phyloP scores from a whole-genome alignment of 2,797 vertebrate genomes.

The Anisognathus igniventris region DNA sequence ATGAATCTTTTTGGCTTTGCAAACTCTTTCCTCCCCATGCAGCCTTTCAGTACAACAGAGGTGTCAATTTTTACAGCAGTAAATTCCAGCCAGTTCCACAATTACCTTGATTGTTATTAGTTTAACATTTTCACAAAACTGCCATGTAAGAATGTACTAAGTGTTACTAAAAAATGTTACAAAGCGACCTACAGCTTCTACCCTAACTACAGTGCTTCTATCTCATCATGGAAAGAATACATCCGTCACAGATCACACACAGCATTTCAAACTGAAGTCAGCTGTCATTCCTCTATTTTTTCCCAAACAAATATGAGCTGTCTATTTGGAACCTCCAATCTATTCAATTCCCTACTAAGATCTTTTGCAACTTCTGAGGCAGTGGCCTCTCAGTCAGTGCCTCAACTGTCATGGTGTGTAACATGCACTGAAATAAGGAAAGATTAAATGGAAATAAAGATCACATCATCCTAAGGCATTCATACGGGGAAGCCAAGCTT shows the following conservation, averaged over 20 bases:
- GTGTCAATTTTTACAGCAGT: neutral
- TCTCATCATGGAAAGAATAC: neutral
- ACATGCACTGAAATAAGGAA: neutral
- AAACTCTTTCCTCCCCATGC: neutral
- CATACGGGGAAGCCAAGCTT: neutral
- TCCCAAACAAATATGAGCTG: fast-evolving
- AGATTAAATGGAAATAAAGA: neutral
- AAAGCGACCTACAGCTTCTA: neutral
- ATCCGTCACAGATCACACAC: neutral
- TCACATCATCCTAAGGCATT: neutral
- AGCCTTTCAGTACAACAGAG: neutral
- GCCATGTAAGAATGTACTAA: neutral
- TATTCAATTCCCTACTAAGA: neutral
- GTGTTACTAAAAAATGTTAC: neutral
- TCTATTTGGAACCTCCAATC: neutral
- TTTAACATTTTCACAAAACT: neutral
- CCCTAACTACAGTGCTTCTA: neutral
- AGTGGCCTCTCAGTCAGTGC: neutral
- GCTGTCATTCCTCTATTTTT: neutral
- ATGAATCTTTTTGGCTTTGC: neutral
- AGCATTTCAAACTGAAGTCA: neutral
- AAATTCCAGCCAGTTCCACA: neutral
- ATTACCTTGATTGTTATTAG: neutral
- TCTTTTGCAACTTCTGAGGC: neutral
- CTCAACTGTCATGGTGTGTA: neutral